A percentile compares a stretch with the other conserved stretches of the same genome.
These are phyloP conservation scores for Phyllostomus discolor DNA, from an alignment of 2,113 vertebrate genomes.

Conservation along the genomic window DNA sequence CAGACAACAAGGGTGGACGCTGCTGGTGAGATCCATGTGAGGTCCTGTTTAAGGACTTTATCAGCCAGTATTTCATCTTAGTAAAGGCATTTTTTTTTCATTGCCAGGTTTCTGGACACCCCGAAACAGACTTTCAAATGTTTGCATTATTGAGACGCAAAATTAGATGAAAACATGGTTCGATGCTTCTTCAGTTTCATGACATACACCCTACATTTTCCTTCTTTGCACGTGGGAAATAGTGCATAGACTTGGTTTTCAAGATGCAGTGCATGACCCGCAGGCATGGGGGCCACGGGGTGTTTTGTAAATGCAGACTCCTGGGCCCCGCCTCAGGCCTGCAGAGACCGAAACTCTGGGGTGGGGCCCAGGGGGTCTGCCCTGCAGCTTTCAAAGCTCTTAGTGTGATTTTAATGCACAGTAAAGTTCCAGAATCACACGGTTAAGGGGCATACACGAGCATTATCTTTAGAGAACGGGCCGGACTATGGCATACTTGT, in stretches of 20 bases:
- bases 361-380: not conserved
- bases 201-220: not conserved
- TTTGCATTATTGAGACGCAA: constrained; percentile 39
- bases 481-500: not conserved
- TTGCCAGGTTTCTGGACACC: not conserved
- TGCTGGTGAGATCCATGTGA: not conserved
- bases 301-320: not conserved
- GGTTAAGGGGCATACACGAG: not conserved
- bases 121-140: constrained; percentile 12
- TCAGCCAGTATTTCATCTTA: constrained; percentile 7
- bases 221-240: constrained; percentile 14
- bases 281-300: not conserved
- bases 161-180: constrained; percentile 12
- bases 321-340: not conserved
- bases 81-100: not conserved
- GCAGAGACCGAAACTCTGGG: not conserved
- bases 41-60: constrained; percentile 15
- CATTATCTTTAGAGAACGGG: not conserved
- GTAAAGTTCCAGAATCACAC: not conserved
- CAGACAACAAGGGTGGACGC: not conserved
- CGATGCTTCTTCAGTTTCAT: not conserved
- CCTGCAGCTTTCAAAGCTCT: not conserved
- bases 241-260: not conserved
- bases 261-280: not conserved
- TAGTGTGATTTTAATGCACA: not conserved